Conservation (phyloP, 2,888 invertebrate genomes). For the Metallyticus violacea region DNA sequence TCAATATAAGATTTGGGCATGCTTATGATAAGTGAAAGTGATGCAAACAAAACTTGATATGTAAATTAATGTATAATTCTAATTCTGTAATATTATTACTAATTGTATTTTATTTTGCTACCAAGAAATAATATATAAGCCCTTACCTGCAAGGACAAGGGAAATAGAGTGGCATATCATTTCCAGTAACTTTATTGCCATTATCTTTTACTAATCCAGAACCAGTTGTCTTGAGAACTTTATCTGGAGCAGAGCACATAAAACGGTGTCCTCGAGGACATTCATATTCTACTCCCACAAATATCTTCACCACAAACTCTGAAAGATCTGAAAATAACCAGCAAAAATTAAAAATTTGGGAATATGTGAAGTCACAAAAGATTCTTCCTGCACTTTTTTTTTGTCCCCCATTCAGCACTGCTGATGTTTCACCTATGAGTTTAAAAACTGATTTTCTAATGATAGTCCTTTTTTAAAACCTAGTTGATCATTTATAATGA, state of each 20-base stretch:
- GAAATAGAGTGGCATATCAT: constrained; percentile 86
- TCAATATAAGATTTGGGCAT: too few relatives aligned
- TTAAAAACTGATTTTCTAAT: too few relatives aligned
- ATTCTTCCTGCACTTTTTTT: too few relatives aligned
- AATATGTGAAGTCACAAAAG: not conserved
- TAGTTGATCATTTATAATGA: too few relatives aligned
- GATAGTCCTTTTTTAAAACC: too few relatives aligned
- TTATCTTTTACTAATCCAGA: constrained; percentile 72
- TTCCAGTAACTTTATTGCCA: constrained; percentile 79
- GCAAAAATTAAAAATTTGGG: not conserved
- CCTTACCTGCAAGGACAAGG: constrained; percentile 76
- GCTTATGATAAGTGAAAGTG: too few relatives aligned
- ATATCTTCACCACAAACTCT: constrained; percentile 79
- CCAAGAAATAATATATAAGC: not conserved
- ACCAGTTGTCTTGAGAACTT: constrained; percentile 71
- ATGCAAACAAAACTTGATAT: too few relatives aligned
- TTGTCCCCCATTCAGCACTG: too few relatives aligned
- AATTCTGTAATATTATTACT: too few relatives aligned
- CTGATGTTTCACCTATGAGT: too few relatives aligned
- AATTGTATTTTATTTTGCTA: not conserved
- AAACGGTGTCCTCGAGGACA: constrained; percentile 96
- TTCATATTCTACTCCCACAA: constrained; percentile 95
- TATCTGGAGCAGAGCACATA: constrained; percentile 85
- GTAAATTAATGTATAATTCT: too few relatives aligned
- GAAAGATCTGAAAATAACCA: constrained; percentile 44